These are phyloP conservation scores for Harpagifer antarcticus DNA, from an alignment of 2,797 vertebrate species.

Conservation along the genomic window DNA sequence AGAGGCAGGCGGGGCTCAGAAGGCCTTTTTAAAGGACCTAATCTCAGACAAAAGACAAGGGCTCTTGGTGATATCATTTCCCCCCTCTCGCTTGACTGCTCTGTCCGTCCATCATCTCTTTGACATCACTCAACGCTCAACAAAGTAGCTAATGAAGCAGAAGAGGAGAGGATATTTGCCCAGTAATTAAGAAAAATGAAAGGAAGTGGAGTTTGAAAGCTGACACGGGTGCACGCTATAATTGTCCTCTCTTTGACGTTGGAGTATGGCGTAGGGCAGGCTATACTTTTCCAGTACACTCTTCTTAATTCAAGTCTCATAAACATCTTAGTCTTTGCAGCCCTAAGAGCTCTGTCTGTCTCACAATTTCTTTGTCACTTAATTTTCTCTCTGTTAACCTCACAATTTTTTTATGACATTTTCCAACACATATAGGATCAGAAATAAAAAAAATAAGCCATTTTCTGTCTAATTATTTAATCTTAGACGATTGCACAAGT, in stretches of 20 bases:
- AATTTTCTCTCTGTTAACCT: constrained; percentile 22
- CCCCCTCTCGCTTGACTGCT: constrained; percentile 63
- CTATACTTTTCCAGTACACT: constrained; percentile 58
- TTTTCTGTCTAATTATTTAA: background rate
- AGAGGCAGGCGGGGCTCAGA: constrained; percentile 58
- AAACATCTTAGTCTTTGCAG: constrained; percentile 40
- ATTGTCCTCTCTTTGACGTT: constrained; percentile 80
- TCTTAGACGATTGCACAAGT: constrained; percentile 2
- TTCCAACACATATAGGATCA: background rate
- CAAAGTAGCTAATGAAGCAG: constrained; percentile 87
- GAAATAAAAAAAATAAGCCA: constrained; percentile 1
- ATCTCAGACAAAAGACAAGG: constrained; percentile 69
- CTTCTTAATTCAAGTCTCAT: constrained; percentile 60
- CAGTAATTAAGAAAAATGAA: constrained; percentile 88
- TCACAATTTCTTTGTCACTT: constrained; percentile 9
- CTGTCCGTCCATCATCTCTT: constrained; percentile 83
- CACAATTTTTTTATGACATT: constrained; percentile 45
- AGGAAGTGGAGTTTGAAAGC: constrained; percentile 79
- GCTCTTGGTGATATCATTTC: constrained; percentile 67
- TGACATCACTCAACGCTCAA: constrained; percentile 85
- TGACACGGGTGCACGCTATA: constrained; percentile 76
- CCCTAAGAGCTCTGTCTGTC: constrained; percentile 31
- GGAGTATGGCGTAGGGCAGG: constrained; percentile 30
- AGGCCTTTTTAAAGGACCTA: constrained; percentile 67
- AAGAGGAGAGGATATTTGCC: constrained; percentile 80